Evolutionary conservation across 2,113 vertebrate genomes (phyloP).

Genomic region (Abramis brama): DNA sequence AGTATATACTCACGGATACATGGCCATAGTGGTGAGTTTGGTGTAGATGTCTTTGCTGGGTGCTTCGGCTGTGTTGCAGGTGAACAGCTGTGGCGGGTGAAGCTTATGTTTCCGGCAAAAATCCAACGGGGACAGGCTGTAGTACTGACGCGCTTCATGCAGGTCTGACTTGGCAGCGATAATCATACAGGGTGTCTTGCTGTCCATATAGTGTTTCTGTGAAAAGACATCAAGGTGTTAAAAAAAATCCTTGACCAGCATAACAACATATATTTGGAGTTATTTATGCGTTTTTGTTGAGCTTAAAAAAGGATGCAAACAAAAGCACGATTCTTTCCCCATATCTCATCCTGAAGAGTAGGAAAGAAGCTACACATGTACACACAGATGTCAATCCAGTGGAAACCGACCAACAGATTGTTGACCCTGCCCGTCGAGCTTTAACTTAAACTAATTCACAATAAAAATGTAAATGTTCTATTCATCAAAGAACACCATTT

Average conservation of each 20-base stretch:
- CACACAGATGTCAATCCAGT: no score
- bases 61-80: constrained; percentile 85
- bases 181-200: constrained; percentile 93
- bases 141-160: constrained; percentile 91
- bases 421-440: neutral
- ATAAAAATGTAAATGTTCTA: neutral
- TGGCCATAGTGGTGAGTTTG: constrained; percentile 97
- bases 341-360: no score
- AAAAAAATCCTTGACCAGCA: neutral
- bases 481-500: no score
- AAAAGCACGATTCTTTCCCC: no score
- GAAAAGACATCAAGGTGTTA: constrained; percentile 55
- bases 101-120: constrained; percentile 99
- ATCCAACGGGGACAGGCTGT: constrained; percentile 87
- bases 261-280: neutral
- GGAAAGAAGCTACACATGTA: no score
- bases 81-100: constrained; percentile 95
- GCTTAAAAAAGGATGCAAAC: neutral
- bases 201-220: constrained; percentile 97
- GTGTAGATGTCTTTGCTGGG: constrained; percentile 94
- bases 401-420: no score
- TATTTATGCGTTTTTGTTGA: neutral
- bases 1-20: constrained; percentile 95
- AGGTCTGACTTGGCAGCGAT: constrained; percentile 94
- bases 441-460: neutral